Base-by-base conservation (phyloP, 2,113 vertebrate species). In the Leptodactylus fuscus region DNA sequence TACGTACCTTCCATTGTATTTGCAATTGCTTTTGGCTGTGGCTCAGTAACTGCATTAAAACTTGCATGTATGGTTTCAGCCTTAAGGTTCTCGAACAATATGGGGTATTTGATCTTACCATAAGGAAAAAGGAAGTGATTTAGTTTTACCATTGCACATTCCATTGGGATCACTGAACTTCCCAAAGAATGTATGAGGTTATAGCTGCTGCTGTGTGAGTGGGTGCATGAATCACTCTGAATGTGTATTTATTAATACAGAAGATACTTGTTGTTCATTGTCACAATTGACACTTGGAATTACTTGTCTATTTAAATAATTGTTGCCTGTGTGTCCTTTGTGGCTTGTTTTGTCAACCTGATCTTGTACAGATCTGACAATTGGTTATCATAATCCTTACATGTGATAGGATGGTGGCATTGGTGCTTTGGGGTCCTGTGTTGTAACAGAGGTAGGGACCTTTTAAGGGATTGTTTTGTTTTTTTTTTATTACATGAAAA, bases 191-290 rank as follows among this genome's bases (percentile, higher is more conserved):
- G 29, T 58, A 29, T 81, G 32, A 34, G 36, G 55, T 44, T 29
- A 44, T 44, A 60, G 24, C 48, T 85, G 76, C 76, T 86, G 76
- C 62, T 80, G 36, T 8, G 20, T 86, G 75, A 67, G 38, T 67
- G 65, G 46, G 5, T 78, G 20, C 46, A 67, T 81, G 41, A 27
- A 75, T 51, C 65, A 53, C 46, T 75, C 38, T 62, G 71, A 60
- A n/a, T 86, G 65, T 79, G 27, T 85, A 80, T 86, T 80, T 85
- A 85, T 85, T 85, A 9, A 32, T 60, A 46, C 70, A 60, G 62
- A 27, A 24, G 34, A 62, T 62, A 24, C 49, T 20, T 53, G 38
- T 55, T 53, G 12, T 22, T 78, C 10, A 15, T 5, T 60, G 53
- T 79, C 77, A 60, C 55, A 60, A 18, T 27, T 44, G 51, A 80